Evolutionary conservation across 2,888 invertebrate genomes (phyloP).

Genomic region (Dryococelus australis): DNA sequence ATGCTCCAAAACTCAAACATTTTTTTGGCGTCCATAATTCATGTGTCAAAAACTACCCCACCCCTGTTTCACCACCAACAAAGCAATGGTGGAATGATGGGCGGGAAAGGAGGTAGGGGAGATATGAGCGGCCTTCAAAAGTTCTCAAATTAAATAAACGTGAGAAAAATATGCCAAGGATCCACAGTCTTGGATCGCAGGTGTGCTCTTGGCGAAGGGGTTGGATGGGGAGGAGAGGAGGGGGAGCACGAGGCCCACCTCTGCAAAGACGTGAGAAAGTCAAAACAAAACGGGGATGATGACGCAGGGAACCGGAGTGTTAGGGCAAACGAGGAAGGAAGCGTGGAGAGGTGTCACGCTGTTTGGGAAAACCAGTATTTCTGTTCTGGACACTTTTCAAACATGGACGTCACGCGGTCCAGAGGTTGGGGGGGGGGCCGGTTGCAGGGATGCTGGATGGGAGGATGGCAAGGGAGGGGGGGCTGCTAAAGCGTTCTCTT

Average conservation of each 20-base stretch:
- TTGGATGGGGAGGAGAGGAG: background rate
- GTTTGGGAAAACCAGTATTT: too few relatives aligned
- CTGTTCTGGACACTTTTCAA: too few relatives aligned
- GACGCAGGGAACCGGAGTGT: too few relatives aligned
- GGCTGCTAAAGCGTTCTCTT: too few relatives aligned
- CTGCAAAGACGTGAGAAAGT: background rate
- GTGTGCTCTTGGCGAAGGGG: background rate
- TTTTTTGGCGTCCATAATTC: background rate
- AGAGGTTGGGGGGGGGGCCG: too few relatives aligned
- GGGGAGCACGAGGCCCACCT: background rate
- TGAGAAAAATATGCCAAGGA: background rate
- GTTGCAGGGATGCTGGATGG: too few relatives aligned
- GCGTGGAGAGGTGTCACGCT: too few relatives aligned
- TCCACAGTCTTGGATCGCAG: background rate
- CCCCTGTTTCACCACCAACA: background rate
- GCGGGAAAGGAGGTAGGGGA: background rate
- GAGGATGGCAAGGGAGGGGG: too few relatives aligned
- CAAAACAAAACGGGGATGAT: background rate
- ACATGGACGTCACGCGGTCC: too few relatives aligned
- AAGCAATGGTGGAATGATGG: background rate
- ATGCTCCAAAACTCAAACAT: background rate
- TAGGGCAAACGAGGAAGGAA: too few relatives aligned
- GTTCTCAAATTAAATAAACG: slow-evolving; percentile 16
- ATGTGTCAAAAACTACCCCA: background rate
- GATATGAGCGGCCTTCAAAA: slow-evolving; percentile 16